phyloP scores from a whole-genome alignment of 2,888 invertebrate genomes.

The Pseudanteris insignis region DNA sequence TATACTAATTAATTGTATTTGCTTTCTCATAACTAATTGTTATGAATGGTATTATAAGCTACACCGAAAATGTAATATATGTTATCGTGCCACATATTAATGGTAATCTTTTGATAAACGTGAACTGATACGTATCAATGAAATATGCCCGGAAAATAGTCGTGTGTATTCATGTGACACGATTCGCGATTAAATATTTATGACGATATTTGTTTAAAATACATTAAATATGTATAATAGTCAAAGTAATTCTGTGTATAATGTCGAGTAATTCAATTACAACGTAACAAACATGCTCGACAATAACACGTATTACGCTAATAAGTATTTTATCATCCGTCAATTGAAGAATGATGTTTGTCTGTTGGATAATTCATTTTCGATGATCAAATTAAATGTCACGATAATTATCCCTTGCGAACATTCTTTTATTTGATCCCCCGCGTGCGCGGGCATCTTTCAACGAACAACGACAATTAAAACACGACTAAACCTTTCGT shows the following conservation, averaged over 20 bases:
- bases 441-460: background rate
- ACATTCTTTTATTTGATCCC: constrained; percentile 14
- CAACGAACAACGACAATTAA: constrained; percentile 6
- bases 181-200: constrained; percentile 14
- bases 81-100: constrained; percentile 16
- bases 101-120: constrained; percentile 31
- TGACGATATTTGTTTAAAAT: constrained; percentile 17
- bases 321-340: constrained; percentile 11
- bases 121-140: constrained; percentile 26
- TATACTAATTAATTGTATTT: constrained; percentile 21
- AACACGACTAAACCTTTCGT: constrained; percentile 10
- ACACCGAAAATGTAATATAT: constrained; percentile 15
- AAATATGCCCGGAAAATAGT: constrained; percentile 18
- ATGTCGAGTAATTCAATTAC: constrained; percentile 3
- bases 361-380: constrained; percentile 13
- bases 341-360: constrained; percentile 12
- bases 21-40: constrained; percentile 25
- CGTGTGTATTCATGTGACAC: constrained; percentile 16
- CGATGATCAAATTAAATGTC: constrained; percentile 11
- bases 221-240: constrained; percentile 19
- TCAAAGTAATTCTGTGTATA: constrained; percentile 10
- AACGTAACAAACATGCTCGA: background rate
- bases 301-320: constrained; percentile 13
- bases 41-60: constrained; percentile 21
- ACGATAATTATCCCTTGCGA: constrained; percentile 3